Conservation (phyloP, 2,888 invertebrate species). For the Drosophila multiciliata region DNA sequence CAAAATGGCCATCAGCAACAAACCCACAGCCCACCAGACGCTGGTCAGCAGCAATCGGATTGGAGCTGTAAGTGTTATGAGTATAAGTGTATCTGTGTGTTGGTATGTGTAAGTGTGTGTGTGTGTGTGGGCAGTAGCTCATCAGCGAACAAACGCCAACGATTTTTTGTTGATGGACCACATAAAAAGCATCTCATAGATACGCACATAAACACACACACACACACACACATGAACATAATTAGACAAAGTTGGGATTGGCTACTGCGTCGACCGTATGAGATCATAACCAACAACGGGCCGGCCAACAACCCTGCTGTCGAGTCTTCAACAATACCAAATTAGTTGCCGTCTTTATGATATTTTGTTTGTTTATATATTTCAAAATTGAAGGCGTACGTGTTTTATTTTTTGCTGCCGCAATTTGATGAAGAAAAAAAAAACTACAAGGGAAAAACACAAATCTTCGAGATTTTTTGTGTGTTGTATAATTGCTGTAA, state of each 20-base stretch:
- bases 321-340: constrained; percentile 52
- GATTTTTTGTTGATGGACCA: constrained; percentile 58
- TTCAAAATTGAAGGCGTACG: constrained; percentile 57
- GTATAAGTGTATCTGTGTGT: not conserved
- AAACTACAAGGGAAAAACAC: constrained; percentile 6
- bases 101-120: constrained; percentile 13
- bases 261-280: constrained; percentile 57
- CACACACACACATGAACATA: constrained; percentile 35
- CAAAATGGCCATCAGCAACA: constrained; percentile 68
- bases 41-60: constrained; percentile 32
- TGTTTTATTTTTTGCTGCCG: constrained; percentile 51
- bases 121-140: constrained; percentile 52
- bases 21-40: constrained; percentile 31
- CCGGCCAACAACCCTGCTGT: constrained; percentile 38
- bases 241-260: constrained; percentile 76
- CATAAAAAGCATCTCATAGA: constrained; percentile 61
- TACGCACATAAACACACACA: constrained; percentile 34
- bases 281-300: constrained; percentile 58
- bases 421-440: constrained; percentile 33
- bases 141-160: constrained; percentile 52
- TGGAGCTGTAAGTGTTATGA: constrained; percentile 3
- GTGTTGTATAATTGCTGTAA: constrained; percentile 52
- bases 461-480: constrained; percentile 49
- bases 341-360: constrained; percentile 49
- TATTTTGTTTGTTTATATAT: constrained; percentile 17